Percentiles rank a stretch among this genome's conserved stretches.
These are phyloP conservation scores for Pyxicephalus adspersus DNA, from an alignment of 2,113 vertebrate species.

Conservation along the genomic window DNA sequence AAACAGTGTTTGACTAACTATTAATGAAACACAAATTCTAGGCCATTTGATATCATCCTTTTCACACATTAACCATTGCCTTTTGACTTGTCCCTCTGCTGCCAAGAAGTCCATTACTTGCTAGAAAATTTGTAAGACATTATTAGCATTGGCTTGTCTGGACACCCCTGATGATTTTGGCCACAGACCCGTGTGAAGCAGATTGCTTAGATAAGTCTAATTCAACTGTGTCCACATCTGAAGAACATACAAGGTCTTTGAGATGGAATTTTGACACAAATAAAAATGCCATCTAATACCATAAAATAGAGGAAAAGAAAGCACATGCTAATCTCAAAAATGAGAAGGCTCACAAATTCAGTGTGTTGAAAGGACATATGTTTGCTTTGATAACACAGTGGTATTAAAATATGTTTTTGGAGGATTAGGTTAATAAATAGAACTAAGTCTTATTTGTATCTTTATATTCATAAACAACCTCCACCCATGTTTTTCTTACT, in stretches of 20 bases:
- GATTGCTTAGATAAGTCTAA: slow-evolving; percentile 9
- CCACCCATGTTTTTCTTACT: slow-evolving; percentile 3
- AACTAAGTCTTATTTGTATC: background rate
- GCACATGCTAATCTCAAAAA: slow-evolving; percentile 11
- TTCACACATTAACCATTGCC: too few relatives aligned
- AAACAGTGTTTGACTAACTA: too few relatives aligned
- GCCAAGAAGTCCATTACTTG: background rate
- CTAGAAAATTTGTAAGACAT: background rate
- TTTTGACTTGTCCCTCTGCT: background rate
- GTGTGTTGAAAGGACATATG: background rate
- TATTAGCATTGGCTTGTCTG: slow-evolving; percentile 23
- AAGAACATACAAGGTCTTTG: background rate
- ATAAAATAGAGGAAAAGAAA: slow-evolving; percentile 3
- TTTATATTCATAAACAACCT: background rate
- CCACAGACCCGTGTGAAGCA: slow-evolving; percentile 3
- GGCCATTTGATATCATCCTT: too few relatives aligned
- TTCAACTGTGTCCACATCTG: background rate
- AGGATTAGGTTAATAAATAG: slow-evolving; percentile 2
- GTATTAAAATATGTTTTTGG: background rate
- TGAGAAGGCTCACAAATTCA: background rate
- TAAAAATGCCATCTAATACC: slow-evolving; percentile 25
- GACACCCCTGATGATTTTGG: slow-evolving; percentile 30
- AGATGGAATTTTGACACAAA: slow-evolving; percentile 12
- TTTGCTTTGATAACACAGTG: slow-evolving; percentile 24
- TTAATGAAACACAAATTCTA: too few relatives aligned